Percentiles rank a stretch among this genome's conserved stretches.
phyloP scores from a whole-genome alignment of 2,888 invertebrate species.

The Andrena hattorfiana region DNA sequence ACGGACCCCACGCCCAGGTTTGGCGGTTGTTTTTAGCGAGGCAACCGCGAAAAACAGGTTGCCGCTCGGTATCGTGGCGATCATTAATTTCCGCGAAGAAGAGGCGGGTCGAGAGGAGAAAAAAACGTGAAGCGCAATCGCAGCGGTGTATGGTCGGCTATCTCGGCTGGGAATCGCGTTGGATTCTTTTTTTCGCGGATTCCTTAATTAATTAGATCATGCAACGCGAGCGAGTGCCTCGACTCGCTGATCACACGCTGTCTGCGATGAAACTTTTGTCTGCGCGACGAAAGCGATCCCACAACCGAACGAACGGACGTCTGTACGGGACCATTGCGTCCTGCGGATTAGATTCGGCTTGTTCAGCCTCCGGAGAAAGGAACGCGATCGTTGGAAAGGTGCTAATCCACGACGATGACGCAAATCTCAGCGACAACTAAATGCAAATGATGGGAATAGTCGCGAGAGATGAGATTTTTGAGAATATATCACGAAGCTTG shows the following conservation, averaged over 20 bases:
- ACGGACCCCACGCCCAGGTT: not conserved
- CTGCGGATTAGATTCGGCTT: not conserved
- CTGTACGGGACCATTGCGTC: conserved; percentile 40
- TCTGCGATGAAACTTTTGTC: conserved; percentile 29
- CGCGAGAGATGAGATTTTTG: too few relatives aligned
- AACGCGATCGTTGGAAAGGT: too few relatives aligned
- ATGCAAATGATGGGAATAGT: too few relatives aligned
- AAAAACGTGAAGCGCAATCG: conserved; percentile 23
- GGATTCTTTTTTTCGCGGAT: conserved; percentile 60
- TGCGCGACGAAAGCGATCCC: conserved; percentile 57
- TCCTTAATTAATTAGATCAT: conserved; percentile 62
- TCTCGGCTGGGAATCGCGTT: conserved; percentile 50
- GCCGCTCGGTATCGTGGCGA: not conserved
- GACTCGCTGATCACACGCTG: conserved; percentile 63
- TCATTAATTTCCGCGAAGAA: conserved; percentile 17
- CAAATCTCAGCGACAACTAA: too few relatives aligned
- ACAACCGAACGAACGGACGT: conserved; percentile 31
- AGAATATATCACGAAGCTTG: too few relatives aligned
- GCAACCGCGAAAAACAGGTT: not conserved
- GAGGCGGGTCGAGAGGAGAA: not conserved
- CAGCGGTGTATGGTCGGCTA: conserved; percentile 9
- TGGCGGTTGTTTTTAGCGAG: conserved; percentile 2
- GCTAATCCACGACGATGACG: too few relatives aligned
- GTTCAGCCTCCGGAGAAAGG: not conserved
- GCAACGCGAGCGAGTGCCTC: conserved; percentile 29